Base-by-base conservation (phyloP, 2,888 invertebrate species). In the Drosophila nr. perissopoda region DNA sequence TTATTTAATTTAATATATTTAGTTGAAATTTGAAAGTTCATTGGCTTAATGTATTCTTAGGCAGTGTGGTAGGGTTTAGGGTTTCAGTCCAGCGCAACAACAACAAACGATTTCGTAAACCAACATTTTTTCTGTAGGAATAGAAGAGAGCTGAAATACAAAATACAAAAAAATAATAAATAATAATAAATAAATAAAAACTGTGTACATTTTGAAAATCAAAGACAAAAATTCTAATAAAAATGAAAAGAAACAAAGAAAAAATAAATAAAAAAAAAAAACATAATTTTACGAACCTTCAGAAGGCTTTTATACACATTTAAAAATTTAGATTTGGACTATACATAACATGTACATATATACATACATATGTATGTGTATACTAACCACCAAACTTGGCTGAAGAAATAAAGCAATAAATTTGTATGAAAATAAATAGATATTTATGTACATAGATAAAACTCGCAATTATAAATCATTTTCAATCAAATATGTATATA, bases 71-170 rank as follows among this genome's bases (percentile, higher is more conserved):
- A 77, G 74, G 74, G 76, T 76, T 66, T 68, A 75, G 86, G 86
- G 80, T 82, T 78, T 73, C 67, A 76, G 78, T 71, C 66, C 70
- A 74, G 52, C 67, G 56, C 49, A 74, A 61, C 51, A 54, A 60
- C 49, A 60, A 69, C 56, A 74, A 80, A 72, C 52, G 40, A 77
- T 82, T 85, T 83, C 82, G 81, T 64, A 84, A 85, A 83, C 86
- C 83, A 86, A 84, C 86, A 81, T 76, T 84, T 84, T 79, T 76
- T 84, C 82, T 78, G 70, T 83, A 84, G 83, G 74, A 63, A 72
- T 83, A 82, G 54, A 76, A 33, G 33, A 70, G 67, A 80, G 81
- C 79, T 81, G 68, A 83, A 79, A 77, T 63, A 83, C 70, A 72
- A 82, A 82, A 72, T 59, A 46, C 7, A 46, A 56, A 67, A 51